Percentiles rank a stretch among this genome's conserved stretches.
Conservation (phyloP, 2,113 vertebrate species). For the Anhinga anhinga region DNA sequence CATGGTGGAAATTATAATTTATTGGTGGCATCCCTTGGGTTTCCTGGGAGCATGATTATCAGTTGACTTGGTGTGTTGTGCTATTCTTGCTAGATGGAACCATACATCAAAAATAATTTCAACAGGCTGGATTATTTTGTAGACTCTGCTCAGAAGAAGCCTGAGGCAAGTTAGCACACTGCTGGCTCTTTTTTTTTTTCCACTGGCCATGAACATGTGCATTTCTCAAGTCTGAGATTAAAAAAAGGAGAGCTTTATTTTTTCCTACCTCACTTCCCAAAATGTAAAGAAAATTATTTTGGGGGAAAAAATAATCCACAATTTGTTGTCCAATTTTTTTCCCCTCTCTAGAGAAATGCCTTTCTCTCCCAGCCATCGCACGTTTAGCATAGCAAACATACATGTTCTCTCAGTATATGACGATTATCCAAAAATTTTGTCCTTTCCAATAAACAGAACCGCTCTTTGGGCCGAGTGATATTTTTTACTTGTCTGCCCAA, state of each 20-base stretch:
- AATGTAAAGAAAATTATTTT: background rate
- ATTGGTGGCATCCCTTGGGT: background rate
- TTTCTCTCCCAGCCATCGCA: background rate
- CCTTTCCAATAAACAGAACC: background rate
- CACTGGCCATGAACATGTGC: background rate
- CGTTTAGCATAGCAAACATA: background rate
- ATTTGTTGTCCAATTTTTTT: background rate
- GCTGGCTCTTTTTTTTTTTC: too few relatives aligned
- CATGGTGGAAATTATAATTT: background rate
- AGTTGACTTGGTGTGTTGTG: background rate
- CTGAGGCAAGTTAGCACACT: constrained; percentile 38
- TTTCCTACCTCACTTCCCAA: background rate
- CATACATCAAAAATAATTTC: constrained; percentile 28
- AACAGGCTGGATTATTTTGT: constrained; percentile 39
- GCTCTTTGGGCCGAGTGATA: background rate
- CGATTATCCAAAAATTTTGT: background rate
- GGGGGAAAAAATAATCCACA: background rate
- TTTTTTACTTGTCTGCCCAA: background rate
- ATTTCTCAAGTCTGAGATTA: background rate
- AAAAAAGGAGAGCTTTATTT: background rate
- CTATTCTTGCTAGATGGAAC: background rate
- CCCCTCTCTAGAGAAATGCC: background rate
- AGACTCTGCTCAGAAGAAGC: background rate
- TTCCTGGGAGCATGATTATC: background rate
- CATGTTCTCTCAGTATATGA: background rate